These are phyloP conservation scores for Lasiurus borealis DNA, from an alignment of 2,113 vertebrate genomes.

Conservation along the genomic window DNA sequence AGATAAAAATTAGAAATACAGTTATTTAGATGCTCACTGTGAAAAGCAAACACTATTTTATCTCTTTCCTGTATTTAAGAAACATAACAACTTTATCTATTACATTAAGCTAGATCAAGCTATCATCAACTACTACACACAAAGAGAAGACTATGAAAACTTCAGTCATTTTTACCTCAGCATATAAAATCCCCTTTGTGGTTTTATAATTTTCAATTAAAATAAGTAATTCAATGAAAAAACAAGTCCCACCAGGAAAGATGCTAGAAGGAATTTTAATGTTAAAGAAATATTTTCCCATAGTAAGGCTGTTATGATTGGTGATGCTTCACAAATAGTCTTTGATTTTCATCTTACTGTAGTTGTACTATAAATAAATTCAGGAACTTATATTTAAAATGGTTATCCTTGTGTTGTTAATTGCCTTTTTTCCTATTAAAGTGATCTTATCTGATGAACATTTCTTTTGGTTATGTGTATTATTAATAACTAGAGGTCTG, in stretches of 20 bases:
- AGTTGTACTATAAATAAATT: not conserved
- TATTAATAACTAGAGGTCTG: not conserved
- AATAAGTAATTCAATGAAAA: conserved; percentile 83
- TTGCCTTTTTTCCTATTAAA: not conserved
- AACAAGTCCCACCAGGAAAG: conserved; percentile 71
- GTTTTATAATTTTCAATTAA: conserved; percentile 87
- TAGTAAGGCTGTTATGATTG: not conserved
- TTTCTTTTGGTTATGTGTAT: conserved; percentile 9
- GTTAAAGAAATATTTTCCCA: conserved; percentile 69
- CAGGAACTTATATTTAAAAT: not conserved
- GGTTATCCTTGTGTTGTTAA: not conserved
- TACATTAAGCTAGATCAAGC: conserved; percentile 74
- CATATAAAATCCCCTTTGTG: conserved; percentile 72
- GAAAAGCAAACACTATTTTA: conserved; percentile 69
- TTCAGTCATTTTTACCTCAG: conserved; percentile 80
- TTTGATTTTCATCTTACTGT: conserved; percentile 42
- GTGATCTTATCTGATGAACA: not conserved
- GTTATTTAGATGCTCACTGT: conserved; percentile 71
- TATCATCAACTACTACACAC: conserved; percentile 75
- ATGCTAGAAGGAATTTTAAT: conserved; percentile 67
- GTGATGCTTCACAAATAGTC: conserved; percentile 12
- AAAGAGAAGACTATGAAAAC: conserved; percentile 73
- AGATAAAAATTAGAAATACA: conserved; percentile 74
- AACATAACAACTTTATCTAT: conserved; percentile 71
- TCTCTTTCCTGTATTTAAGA: conserved; percentile 78